phyloP scores from a whole-genome alignment of 92 coral and sea anemone species.

The Diadumene lineata region DNA sequence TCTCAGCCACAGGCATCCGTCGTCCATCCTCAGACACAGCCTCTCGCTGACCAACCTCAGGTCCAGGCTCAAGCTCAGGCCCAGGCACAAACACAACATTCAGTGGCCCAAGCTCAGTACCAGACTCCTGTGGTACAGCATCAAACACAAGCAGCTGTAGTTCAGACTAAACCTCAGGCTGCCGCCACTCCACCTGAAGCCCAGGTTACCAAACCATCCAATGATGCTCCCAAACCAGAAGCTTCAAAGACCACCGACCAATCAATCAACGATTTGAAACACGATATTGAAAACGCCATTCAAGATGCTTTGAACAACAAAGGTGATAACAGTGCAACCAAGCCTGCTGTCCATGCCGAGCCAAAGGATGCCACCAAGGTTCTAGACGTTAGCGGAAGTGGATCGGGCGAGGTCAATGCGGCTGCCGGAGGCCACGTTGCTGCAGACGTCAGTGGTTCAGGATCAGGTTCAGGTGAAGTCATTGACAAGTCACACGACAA shows the following conservation, averaged over 20 bases:
- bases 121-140: slow-evolving; percentile 3
- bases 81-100: background rate
- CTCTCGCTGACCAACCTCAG: slow-evolving; percentile 7
- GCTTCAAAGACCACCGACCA: background rate
- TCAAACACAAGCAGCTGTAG: background rate
- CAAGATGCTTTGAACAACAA: slow-evolving; percentile 59
- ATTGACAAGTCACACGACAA: slow-evolving; percentile 19
- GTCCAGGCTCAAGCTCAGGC: background rate
- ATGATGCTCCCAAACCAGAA: slow-evolving; percentile 1
- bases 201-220: background rate
- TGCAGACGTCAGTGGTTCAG: slow-evolving; percentile 45
- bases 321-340: slow-evolving; percentile 20
- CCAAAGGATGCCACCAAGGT: slow-evolving; percentile 4
- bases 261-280: slow-evolving; percentile 52
- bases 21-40: slow-evolving; percentile 19
- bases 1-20: background rate
- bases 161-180: background rate
- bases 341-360: slow-evolving; percentile 23
- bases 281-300: slow-evolving; percentile 70
- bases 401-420: slow-evolving; percentile 25
- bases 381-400: slow-evolving; percentile 37
- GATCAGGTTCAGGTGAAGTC: slow-evolving; percentile 34
- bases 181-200: slow-evolving; percentile 5
- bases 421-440: slow-evolving; percentile 11
- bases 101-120: slow-evolving; percentile 8